phyloP scores from a whole-genome alignment of 2,888 invertebrate species.

The Eristalis pertinax region DNA sequence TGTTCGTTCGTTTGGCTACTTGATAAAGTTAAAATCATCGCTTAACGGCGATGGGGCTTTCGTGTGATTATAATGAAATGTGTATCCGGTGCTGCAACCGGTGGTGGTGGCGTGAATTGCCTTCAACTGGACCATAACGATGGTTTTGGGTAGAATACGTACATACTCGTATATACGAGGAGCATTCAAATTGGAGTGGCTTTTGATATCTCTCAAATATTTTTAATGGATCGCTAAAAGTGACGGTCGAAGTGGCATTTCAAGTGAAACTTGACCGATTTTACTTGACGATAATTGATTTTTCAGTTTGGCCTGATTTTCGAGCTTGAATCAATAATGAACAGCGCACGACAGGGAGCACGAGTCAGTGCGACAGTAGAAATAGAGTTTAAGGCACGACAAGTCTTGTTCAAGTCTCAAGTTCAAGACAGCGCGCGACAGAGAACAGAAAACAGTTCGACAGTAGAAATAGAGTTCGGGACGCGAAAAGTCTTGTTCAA shows the following conservation, averaged over 20 bases:
- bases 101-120: constrained; percentile 24
- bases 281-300: neutral
- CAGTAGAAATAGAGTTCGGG: no score
- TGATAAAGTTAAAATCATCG: constrained; percentile 71
- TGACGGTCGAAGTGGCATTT: neutral
- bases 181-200: constrained; percentile 47
- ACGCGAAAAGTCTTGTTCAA: no score
- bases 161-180: neutral
- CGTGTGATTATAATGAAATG: constrained; percentile 48
- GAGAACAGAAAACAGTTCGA: no score
- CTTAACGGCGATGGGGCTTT: constrained; percentile 48
- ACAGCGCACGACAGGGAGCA: no score
- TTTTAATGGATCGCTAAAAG: constrained; percentile 17
- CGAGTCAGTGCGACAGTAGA: no score
- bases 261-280: neutral
- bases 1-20: constrained; percentile 51
- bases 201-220: neutral
- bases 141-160: neutral
- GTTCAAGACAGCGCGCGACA: no score
- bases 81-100: constrained; percentile 30
- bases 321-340: neutral
- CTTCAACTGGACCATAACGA: constrained; percentile 2
- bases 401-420: no score
- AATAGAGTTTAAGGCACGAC: no score
- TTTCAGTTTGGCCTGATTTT: neutral